Conservation (phyloP, 2,797 vertebrate species). For the Leuciscus waleckii region DNA sequence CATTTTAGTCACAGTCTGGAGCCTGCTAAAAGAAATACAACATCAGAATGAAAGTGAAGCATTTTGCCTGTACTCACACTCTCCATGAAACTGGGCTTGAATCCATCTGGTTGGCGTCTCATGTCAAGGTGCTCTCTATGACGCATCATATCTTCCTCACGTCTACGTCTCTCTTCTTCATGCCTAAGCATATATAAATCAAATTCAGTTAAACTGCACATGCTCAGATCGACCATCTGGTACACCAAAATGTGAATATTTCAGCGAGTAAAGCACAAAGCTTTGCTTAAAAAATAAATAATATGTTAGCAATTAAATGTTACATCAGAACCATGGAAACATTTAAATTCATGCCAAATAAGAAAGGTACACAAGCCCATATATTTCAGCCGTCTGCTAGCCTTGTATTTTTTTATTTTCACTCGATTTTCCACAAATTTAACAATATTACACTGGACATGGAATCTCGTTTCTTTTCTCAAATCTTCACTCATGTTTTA, state of each 20-base stretch:
- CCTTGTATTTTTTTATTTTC: not conserved
- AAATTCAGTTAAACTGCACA: conserved; percentile 8
- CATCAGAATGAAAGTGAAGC: conserved; percentile 21
- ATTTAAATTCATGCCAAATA: not conserved
- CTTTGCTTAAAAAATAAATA: not conserved
- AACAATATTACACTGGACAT: not conserved
- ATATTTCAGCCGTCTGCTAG: not conserved
- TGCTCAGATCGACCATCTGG: not conserved
- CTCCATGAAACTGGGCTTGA: conserved; percentile 92
- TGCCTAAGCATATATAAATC: conserved; percentile 77
- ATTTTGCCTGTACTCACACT: conserved; percentile 84
- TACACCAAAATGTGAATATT: not conserved
- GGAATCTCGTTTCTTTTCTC: not conserved
- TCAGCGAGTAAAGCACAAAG: not conserved
- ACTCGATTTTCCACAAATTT: not conserved
- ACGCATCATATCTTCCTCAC: conserved; percentile 92
- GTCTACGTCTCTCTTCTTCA: conserved; percentile 91
- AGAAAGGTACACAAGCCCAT: not conserved
- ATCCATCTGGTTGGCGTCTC: conserved; percentile 88
- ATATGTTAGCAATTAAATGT: not conserved
- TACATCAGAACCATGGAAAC: not conserved
- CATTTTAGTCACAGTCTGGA: not conserved
- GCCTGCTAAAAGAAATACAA: not conserved
- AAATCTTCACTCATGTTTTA: not conserved
- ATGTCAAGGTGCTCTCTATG: conserved; percentile 92